Evolutionary conservation across 2,113 vertebrate genomes (phyloP).

Genomic region (Synchiropus splendidus): DNA sequence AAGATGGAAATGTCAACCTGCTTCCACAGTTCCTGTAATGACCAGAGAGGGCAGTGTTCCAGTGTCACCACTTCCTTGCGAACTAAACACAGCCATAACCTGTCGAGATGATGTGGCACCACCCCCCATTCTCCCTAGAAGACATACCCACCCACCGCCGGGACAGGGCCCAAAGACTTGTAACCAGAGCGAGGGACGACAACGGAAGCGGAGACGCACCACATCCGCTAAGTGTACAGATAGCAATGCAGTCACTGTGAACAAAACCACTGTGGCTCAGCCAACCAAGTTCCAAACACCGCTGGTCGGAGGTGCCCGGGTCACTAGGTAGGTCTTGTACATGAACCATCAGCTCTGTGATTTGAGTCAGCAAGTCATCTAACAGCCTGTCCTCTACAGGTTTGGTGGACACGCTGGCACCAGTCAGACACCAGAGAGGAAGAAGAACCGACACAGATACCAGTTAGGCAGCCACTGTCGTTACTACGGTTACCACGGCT

Average conservation of each 20-base stretch:
- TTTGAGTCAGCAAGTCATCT: neutral
- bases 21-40: slow-evolving; percentile 13
- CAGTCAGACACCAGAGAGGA: neutral
- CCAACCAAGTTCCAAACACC: slow-evolving; percentile 57
- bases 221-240: slow-evolving; percentile 53
- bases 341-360: accelerated
- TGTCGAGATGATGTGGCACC: slow-evolving; percentile 79
- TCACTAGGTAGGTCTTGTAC: slow-evolving; percentile 9
- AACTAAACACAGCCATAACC: slow-evolving; percentile 83
- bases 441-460: slow-evolving; percentile 56
- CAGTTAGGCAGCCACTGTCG: slow-evolving; percentile 75
- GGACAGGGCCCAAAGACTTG: slow-evolving; percentile 15
- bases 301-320: slow-evolving; percentile 34
- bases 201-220: slow-evolving; percentile 72
- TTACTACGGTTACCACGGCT: slow-evolving; percentile 78
- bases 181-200: slow-evolving; percentile 38
- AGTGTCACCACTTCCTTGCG: slow-evolving; percentile 70
- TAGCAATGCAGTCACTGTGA: neutral
- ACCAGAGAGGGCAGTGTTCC: slow-evolving; percentile 24
- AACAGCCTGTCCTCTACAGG: slow-evolving; percentile 16
- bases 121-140: slow-evolving; percentile 67
- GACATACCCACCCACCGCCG: slow-evolving; percentile 55
- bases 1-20: neutral
- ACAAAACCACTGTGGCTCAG: slow-evolving; percentile 2
- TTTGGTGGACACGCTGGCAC: slow-evolving; percentile 11